Evolutionary conservation across 2,113 vertebrate genomes (phyloP).

Genomic region (Pituophis catenifer): DNA sequence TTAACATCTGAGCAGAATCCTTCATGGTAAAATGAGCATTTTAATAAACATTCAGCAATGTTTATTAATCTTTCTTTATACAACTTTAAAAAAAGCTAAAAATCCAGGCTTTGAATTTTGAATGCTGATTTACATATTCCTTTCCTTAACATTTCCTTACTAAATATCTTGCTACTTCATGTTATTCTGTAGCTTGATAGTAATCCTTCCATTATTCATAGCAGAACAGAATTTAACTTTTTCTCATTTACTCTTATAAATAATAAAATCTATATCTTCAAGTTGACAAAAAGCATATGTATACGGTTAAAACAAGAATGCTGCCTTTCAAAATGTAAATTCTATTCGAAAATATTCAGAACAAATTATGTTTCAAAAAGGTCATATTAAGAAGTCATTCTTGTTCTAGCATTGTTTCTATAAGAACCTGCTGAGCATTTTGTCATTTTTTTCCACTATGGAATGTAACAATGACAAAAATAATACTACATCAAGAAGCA

Average conservation of each 20-base stretch:
- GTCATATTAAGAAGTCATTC: conserved; percentile 55
- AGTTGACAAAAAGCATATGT: conserved; percentile 62
- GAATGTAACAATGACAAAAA: conserved; percentile 59
- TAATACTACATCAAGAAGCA: conserved; percentile 20
- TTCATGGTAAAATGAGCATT: neutral
- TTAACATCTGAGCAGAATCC: neutral
- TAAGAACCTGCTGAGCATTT: conserved; percentile 47
- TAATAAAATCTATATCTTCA: conserved; percentile 33
- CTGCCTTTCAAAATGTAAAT: conserved; percentile 57
- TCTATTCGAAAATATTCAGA: conserved; percentile 49
- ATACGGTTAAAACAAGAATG: conserved; percentile 49
- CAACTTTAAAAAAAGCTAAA: neutral
- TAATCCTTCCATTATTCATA: neutral
- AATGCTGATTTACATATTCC: neutral
- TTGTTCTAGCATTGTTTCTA: conserved; percentile 60
- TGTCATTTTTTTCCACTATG: conserved; percentile 52
- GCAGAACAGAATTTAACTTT: neutral
- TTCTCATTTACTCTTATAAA: conserved; percentile 51
- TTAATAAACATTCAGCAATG: neutral
- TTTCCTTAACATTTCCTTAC: neutral
- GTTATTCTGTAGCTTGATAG: neutral
- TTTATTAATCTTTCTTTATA: neutral
- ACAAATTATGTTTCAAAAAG: conserved; percentile 58
- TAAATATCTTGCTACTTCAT: neutral
- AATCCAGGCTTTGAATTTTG: neutral